Conservation (phyloP, 1,140 invertebrate species). For the Anoplolepis gracilipes region DNA sequence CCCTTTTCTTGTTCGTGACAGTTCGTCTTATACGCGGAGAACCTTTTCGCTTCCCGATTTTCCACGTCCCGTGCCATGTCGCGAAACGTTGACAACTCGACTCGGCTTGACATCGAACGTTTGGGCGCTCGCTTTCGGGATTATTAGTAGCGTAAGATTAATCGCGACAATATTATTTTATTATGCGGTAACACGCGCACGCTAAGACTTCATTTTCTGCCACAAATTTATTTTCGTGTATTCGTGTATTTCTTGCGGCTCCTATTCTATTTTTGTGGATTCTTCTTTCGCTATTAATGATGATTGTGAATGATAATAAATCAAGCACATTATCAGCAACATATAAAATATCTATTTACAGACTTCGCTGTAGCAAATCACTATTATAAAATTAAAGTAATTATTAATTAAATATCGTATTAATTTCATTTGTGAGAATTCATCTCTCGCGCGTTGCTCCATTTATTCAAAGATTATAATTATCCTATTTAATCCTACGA, state of each 20-base stretch:
- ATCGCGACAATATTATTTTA: conserved; percentile 41
- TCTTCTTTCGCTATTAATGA: neutral
- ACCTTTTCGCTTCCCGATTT: conserved; percentile 37
- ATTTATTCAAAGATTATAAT: neutral
- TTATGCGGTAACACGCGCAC: conserved; percentile 16
- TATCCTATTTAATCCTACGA: neutral
- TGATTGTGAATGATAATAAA: neutral
- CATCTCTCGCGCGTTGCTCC: neutral
- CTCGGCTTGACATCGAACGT: conserved; percentile 40
- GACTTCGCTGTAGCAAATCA: neutral
- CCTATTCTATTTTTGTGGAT: neutral
- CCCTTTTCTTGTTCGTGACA: conserved; percentile 60
- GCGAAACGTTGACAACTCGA: conserved; percentile 42
- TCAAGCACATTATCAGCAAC: neutral
- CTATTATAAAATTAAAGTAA: neutral
- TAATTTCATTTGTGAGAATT: neutral
- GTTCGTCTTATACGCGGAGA: conserved; percentile 58
- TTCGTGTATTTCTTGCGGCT: neutral
- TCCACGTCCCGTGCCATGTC: neutral
- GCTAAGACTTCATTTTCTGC: conserved; percentile 14
- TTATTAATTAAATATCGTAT: neutral
- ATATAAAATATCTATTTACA: neutral
- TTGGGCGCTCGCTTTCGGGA: conserved; percentile 30
- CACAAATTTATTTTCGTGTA: neutral
- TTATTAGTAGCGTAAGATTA: conserved; percentile 53